phyloP scores from a whole-genome alignment of 2,888 invertebrate genomes.

The Mesorhabditis belari region DNA sequence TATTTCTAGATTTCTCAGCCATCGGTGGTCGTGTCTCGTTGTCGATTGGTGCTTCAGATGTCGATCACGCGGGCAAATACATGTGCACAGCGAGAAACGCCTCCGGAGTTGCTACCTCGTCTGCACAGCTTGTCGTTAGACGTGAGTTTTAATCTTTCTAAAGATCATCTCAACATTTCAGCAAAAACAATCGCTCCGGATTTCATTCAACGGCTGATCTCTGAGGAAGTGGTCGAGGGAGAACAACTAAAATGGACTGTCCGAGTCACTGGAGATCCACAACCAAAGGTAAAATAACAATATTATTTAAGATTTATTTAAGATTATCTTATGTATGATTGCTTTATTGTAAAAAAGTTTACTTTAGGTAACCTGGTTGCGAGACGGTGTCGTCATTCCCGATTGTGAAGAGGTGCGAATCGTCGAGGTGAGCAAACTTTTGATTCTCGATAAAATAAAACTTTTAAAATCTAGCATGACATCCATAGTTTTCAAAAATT shows the following conservation, averaged over 20 bases:
- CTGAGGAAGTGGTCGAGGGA: constrained; percentile 50
- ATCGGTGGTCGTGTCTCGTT: constrained; percentile 62
- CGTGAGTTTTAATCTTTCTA: too few relatives aligned
- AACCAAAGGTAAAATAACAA: constrained; percentile 88
- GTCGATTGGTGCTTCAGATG: background rate
- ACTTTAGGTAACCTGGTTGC: constrained; percentile 58
- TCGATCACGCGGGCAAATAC: constrained; percentile 66
- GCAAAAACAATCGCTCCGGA: constrained; percentile 48
- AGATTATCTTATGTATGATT: too few relatives aligned
- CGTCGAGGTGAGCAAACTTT: constrained; percentile 30
- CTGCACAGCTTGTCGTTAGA: constrained; percentile 52
- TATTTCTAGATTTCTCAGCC: background rate
- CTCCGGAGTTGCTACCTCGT: constrained; percentile 51
- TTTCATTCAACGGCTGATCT: constrained; percentile 49
- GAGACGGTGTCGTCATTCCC: constrained; percentile 66
- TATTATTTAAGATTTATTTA: constrained; percentile 64
- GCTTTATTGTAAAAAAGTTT: too few relatives aligned
- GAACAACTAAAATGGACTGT: constrained; percentile 47
- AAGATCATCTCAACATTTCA: too few relatives aligned
- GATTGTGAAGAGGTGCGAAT: constrained; percentile 50
- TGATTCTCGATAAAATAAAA: too few relatives aligned
- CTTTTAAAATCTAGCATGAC: background rate
- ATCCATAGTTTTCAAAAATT: constrained; percentile 4
- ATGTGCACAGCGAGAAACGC: constrained; percentile 71
- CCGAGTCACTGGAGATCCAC: constrained; percentile 78